A percentile compares a stretch with the other conserved stretches of the same genome.
Evolutionary conservation across 1,140 invertebrate genomes (phyloP).

Genomic region (Drosophila bocqueti): DNA sequence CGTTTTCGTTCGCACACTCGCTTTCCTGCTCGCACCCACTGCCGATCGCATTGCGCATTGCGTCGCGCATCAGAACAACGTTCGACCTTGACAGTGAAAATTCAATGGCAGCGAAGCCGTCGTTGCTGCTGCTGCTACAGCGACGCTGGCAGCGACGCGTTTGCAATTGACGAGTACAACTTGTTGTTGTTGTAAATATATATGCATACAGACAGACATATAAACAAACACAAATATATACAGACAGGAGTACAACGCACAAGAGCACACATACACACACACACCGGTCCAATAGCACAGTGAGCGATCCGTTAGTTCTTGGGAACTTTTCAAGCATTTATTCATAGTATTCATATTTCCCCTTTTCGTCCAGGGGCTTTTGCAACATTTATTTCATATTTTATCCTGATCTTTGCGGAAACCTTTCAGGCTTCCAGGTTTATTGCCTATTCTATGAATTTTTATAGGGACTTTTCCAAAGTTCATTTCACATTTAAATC

Average conservation of each 20-base stretch:
- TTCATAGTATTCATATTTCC: background rate
- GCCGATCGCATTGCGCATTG: conserved; percentile 68
- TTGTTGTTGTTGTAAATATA: conserved; percentile 45
- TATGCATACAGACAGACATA: background rate
- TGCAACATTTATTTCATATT: background rate
- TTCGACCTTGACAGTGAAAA: conserved; percentile 85
- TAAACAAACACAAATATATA: conserved; percentile 3
- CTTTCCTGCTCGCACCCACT: conserved; percentile 27
- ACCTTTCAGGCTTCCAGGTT: background rate
- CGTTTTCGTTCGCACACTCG: conserved; percentile 46
- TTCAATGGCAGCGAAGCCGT: conserved; percentile 59
- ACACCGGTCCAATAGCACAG: background rate
- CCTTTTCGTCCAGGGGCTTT: background rate
- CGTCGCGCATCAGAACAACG: conserved; percentile 83
- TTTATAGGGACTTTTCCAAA: too few relatives aligned
- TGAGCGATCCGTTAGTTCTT: conserved; percentile 4
- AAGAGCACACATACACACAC: background rate
- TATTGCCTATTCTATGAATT: background rate
- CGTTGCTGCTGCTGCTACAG: conserved; percentile 29
- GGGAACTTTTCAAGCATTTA: background rate
- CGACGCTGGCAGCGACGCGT: conserved; percentile 50
- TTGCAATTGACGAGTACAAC: conserved; percentile 81
- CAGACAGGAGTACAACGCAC: conserved; percentile 5
- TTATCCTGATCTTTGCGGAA: background rate
- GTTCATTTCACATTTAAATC: too few relatives aligned